Conservation (phyloP, 2,797 vertebrate genomes). For the Heteromormyrus szaboi region DNA sequence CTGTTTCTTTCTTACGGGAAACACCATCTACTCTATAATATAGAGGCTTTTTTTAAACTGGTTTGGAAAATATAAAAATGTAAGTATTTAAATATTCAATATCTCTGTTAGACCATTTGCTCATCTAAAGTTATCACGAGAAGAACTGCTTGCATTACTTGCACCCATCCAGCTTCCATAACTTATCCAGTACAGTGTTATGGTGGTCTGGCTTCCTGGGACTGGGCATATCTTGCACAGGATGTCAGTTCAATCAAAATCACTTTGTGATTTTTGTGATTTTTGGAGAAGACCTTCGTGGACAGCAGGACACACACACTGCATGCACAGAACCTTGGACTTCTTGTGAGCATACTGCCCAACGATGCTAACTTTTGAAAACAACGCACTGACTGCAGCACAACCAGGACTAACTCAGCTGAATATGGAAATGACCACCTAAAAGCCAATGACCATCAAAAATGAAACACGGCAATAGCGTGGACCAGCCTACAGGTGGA, state of each 20-base stretch:
- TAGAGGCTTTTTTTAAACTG: background rate
- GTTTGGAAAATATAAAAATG: background rate
- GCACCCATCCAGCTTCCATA: background rate
- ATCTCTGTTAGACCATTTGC: background rate
- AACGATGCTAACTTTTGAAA: background rate
- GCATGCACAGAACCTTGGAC: background rate
- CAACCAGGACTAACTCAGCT: background rate
- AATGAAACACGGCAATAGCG: background rate
- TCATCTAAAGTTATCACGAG: background rate
- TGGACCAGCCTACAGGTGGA: background rate
- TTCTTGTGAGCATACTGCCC: background rate
- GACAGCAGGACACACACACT: background rate
- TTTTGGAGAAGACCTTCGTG: background rate
- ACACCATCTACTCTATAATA: background rate
- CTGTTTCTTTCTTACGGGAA: constrained; percentile 23
- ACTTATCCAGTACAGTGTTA: background rate
- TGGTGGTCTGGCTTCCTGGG: background rate
- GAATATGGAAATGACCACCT: background rate
- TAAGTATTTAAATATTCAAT: background rate
- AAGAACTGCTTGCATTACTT: background rate
- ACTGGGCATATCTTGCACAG: background rate
- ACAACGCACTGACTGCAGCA: background rate
- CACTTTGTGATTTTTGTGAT: background rate
- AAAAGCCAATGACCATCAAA: background rate
- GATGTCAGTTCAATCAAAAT: background rate